A percentile compares a stretch with the other conserved stretches of the same genome.
These are phyloP conservation scores for Eledona agricola DNA, from an alignment of 2,888 invertebrate species.

Conservation along the genomic window DNA sequence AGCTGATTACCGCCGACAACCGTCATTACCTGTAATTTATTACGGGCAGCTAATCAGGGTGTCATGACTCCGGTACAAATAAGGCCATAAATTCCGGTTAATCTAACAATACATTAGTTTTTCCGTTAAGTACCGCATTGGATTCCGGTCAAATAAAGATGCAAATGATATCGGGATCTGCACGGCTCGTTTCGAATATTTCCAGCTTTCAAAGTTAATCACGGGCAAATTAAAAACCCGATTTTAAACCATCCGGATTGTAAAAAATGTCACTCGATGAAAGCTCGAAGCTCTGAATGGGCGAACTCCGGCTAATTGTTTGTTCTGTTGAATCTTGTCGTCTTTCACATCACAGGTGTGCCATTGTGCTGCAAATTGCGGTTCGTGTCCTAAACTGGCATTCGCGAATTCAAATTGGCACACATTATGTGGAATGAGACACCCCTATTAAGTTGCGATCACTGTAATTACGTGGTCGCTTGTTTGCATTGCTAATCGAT, in stretches of 20 bases:
- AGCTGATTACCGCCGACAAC: too few relatives aligned
- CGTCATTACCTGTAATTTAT: too few relatives aligned
- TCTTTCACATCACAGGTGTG: constrained; percentile 28
- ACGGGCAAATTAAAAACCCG: constrained; percentile 4
- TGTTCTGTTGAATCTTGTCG: constrained; percentile 9
- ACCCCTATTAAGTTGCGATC: constrained; percentile 29
- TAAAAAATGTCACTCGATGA: constrained; percentile 5
- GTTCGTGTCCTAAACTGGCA: constrained; percentile 28
- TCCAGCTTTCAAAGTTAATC: constrained; percentile 9
- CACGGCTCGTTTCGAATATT: constrained; percentile 2
- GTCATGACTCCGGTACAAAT: too few relatives aligned
- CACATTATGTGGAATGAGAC: constrained; percentile 32
- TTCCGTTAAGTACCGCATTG: too few relatives aligned
- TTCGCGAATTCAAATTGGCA: constrained; percentile 27
- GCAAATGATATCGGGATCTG: too few relatives aligned
- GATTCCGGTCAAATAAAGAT: too few relatives aligned
- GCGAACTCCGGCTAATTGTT: constrained; percentile 7
- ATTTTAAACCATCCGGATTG: constrained; percentile 12
- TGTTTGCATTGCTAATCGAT: constrained; percentile 35
- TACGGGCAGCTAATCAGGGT: too few relatives aligned
- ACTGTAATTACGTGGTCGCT: constrained; percentile 24
- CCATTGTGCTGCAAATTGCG: constrained; percentile 14
- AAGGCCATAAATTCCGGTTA: too few relatives aligned
- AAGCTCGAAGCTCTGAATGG: constrained; percentile 3
- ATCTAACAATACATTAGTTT: too few relatives aligned